Evolutionary conservation across 2,888 invertebrate genomes (phyloP), one percentile per base, ranked within the genome.

Genomic region (Melanchra persicariae): DNA sequence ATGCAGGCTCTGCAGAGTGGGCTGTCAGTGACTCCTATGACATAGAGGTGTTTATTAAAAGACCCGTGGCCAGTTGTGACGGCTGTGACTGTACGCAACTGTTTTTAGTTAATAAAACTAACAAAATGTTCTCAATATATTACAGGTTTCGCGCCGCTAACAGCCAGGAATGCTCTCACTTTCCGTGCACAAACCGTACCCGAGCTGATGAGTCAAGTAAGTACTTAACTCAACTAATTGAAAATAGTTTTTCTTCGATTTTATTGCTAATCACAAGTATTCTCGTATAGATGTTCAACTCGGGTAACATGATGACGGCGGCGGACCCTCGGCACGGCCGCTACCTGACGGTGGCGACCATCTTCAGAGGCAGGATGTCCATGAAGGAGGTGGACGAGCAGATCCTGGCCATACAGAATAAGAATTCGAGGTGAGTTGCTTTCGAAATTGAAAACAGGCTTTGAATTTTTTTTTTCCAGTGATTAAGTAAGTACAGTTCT

Each of bases 371-470:
- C 61, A 93, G 94, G 93, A 98, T 98, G 98, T 98, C 98, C 79
- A 98, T 98, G 98, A 98, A 98, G 92, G 98, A 98, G 91, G 98
- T 98, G 19, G 97, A 98, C 89, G 98, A 98, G 86, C 98, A 98
- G 91, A 98, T 98, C 97, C 94, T 98, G 66, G 97, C 97, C 64
- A 97, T 98, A 10, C 98, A 98, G 93, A 98, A 97, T 89, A 98
- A 98, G 93, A 98, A 98, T 93, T 94, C 97, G 49, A 93, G 96
- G 92, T 97, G 43, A 74, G 22, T 49, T 6, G 1, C 12, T 22
- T 22, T 9, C 7, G 7, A 6, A 45, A 19, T 19, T 19, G 1
- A 17, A 45, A 5, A 45, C 17, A 6, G 1, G 15, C n/a, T n/a
- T n/a, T n/a, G n/a, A n/a, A n/a, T 45, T 17, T 45, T 6, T 17